These are phyloP conservation scores for Globodera ellingtonae DNA, from an alignment of 1,140 invertebrate genomes.

Conservation along the genomic window DNA sequence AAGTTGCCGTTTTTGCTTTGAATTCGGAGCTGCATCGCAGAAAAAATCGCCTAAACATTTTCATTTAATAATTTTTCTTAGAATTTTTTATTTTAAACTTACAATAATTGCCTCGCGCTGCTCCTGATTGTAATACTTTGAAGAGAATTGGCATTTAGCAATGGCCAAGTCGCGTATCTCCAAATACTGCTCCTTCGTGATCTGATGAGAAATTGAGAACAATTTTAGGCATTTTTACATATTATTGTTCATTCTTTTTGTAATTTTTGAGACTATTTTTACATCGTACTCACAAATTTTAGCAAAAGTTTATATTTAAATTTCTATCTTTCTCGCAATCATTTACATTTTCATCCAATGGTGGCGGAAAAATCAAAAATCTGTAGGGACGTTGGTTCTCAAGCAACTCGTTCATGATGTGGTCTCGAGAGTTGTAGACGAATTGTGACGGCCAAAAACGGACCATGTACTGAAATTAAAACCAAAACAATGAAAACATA, in stretches of 20 bases:
- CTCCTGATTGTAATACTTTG: slow-evolving; percentile 11
- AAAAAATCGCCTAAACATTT: background rate
- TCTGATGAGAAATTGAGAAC: background rate
- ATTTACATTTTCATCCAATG: slow-evolving; percentile 1
- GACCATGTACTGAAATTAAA: background rate
- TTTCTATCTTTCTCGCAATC: background rate
- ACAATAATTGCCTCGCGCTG: slow-evolving; percentile 24
- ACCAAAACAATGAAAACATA: background rate
- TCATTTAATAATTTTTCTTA: too few species aligned
- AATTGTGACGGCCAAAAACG: slow-evolving; percentile 14
- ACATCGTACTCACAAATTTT: too few species aligned
- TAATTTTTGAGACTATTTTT: too few species aligned
- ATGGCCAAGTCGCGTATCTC: slow-evolving; percentile 4
- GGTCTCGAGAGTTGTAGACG: slow-evolving; percentile 9
- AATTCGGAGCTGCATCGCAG: background rate
- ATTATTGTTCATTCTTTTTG: too few species aligned
- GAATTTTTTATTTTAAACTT: background rate
- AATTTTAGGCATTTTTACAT: too few species aligned
- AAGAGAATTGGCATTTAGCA: background rate
- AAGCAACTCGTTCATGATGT: background rate
- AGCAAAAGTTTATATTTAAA: too few species aligned
- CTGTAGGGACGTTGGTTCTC: background rate
- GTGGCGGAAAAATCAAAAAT: slow-evolving; percentile 20
- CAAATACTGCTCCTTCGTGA: slow-evolving; percentile 2
- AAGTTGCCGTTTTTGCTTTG: slow-evolving; percentile 3